A percentile compares a stretch with the other conserved stretches of the same genome.
Evolutionary conservation across 1,140 invertebrate species (phyloP).

Genomic region (Hypothenemus hampei): DNA sequence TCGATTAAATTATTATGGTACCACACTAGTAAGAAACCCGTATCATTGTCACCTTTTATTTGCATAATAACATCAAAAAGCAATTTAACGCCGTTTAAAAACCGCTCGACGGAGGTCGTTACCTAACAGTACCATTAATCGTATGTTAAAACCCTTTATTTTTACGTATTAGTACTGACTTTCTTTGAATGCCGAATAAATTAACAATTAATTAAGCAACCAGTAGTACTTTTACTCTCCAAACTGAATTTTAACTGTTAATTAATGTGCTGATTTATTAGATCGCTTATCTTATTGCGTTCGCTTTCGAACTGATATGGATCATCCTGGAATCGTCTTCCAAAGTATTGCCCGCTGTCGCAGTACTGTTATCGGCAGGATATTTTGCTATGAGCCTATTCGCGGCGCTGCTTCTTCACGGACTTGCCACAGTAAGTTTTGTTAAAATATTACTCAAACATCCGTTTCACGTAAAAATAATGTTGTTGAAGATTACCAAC

Average conservation of each 20-base stretch:
- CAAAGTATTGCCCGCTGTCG: slow-evolving; percentile 51
- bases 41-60: too few species aligned
- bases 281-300: slow-evolving; percentile 56
- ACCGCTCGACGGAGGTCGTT: too few species aligned
- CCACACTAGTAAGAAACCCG: too few species aligned
- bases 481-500: too few species aligned
- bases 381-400: slow-evolving; percentile 58
- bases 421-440: slow-evolving; percentile 55
- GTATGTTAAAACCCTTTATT: too few species aligned
- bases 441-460: not conserved
- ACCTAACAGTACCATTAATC: too few species aligned
- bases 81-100: too few species aligned
- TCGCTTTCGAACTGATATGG: slow-evolving; percentile 58
- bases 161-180: not conserved
- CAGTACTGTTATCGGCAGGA: slow-evolving; percentile 55
- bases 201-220: not conserved
- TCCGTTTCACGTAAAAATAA: too few species aligned
- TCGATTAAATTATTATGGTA: too few species aligned
- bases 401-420: slow-evolving; percentile 54
- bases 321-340: slow-evolving; percentile 55
- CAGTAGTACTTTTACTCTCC: too few species aligned
- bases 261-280: slow-evolving; percentile 45
- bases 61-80: too few species aligned
- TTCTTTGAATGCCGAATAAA: slow-evolving; percentile 2
- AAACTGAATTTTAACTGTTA: too few species aligned